These are phyloP conservation scores for Dendroctonus valens DNA, from an alignment of 1,140 invertebrate genomes.

Conservation along the genomic window DNA sequence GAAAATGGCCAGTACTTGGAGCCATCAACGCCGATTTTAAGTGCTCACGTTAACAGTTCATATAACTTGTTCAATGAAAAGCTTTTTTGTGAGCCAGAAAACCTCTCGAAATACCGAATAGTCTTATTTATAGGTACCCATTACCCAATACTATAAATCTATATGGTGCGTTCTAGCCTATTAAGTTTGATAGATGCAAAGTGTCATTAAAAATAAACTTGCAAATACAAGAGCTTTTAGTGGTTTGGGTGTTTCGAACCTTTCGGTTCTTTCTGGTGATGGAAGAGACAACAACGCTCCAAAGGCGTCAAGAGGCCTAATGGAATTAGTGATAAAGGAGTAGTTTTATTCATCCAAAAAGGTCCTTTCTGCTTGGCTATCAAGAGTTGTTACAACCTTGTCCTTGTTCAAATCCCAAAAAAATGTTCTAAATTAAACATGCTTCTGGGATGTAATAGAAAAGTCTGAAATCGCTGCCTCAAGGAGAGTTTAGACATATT, in stretches of 20 bases:
- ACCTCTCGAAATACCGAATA: constrained; percentile 14
- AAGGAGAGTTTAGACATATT: constrained; percentile 2
- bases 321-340: no score
- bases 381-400: no score
- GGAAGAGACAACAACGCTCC: no score
- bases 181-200: neutral
- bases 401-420: no score
- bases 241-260: neutral
- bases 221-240: neutral
- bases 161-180: constrained; percentile 1
- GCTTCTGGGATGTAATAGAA: neutral
- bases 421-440: no score
- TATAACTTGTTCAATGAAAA: constrained; percentile 22
- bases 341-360: no score
- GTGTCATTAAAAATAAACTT: neutral
- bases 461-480: neutral
- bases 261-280: no score
- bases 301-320: no score
- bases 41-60: constrained; percentile 21
- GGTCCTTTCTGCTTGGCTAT: no score
- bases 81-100: constrained; percentile 15
- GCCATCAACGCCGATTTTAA: constrained; percentile 18
- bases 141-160: constrained; percentile 14
- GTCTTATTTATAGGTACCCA: constrained; percentile 25
- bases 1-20: neutral